Base-by-base conservation (phyloP, 2,888 invertebrate species). In the Hemaris fuciformis region DNA sequence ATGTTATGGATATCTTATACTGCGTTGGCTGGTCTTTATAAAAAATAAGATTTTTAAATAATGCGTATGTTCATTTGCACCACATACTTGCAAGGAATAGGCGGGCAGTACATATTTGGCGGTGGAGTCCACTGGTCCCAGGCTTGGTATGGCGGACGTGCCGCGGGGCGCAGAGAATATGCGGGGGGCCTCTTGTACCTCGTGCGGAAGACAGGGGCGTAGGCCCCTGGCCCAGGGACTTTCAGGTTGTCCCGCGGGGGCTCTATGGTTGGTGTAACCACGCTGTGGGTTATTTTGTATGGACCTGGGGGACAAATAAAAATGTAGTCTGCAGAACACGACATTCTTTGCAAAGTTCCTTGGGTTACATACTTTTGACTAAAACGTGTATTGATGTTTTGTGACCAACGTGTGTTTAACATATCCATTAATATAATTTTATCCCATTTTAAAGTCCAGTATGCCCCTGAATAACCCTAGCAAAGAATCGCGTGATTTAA, bases 121-220 rank as follows among this genome's bases (percentile, higher is more conserved):
- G 90, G 80, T 0, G 89, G 86, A 0, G 88, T 88, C 91, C 91
- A 91, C 73, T 79, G 74, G 46, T 88, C 88, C 71, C 77, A 79
- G 0, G 87, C 67, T 59, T 82, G 68, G 63, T 81, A 87, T 0
- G 77, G 77, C 0, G 87, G 86, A 13, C 71, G 74, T 0, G 85
- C 82, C 0, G 80, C 76, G 0, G 69, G 72, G 18, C 76, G 73
- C 64, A 87, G 66, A n/a, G 77, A 74, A 70, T 84, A 90, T 0
- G 84, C 84, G 0, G 91, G 90, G 0, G 80, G 71, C 1, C 76
- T 71, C 60, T 84, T 89, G 53, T 73, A 71, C 2, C 65, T 67
- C 0, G 70, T 13, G 18, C 67, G 64, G 1, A 62, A 45, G 0
- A 57, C 64, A 0, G 86, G 84, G 0, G 72, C 69, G 43, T 90